These are phyloP conservation scores for Mythimna lalbum DNA, from an alignment of 2,888 invertebrate species.

Conservation along the genomic window DNA sequence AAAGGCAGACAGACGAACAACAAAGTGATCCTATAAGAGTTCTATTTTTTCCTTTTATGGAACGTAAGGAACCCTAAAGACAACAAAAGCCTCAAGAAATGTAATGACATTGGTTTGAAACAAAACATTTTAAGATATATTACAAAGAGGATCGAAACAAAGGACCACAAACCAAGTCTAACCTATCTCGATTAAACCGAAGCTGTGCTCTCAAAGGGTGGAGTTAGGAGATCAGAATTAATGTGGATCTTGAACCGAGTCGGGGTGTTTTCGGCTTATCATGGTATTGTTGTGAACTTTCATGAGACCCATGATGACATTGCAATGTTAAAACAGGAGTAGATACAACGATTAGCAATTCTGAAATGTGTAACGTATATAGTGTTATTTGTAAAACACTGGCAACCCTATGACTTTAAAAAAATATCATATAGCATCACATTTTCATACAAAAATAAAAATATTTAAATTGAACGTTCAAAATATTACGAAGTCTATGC, in stretches of 20 bases:
- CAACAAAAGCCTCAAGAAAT: slow-evolving; percentile 18
- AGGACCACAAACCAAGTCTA: slow-evolving; percentile 25
- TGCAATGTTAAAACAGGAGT: slow-evolving; percentile 1
- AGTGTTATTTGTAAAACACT: too few relatives aligned
- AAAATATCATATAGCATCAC: too few relatives aligned
- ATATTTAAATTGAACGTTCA: too few relatives aligned
- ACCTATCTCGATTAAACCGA: slow-evolving; percentile 51
- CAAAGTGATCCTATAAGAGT: too few relatives aligned
- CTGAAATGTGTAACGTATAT: neutral
- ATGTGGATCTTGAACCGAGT: slow-evolving; percentile 52
- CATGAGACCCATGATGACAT: slow-evolving; percentile 7
- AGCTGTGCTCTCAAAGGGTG: slow-evolving; percentile 43
- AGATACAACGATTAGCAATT: neutral
- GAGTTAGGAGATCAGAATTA: slow-evolving; percentile 51
- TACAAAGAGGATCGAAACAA: slow-evolving; percentile 42
- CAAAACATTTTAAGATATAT: slow-evolving; percentile 57
- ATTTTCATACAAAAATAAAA: too few relatives aligned
- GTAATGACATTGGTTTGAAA: slow-evolving; percentile 31
- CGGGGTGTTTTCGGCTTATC: slow-evolving; percentile 18
- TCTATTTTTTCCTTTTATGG: too few relatives aligned
- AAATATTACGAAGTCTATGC: too few relatives aligned
- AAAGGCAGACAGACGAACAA: too few relatives aligned
- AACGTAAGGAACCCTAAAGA: too few relatives aligned
- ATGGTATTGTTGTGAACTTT: slow-evolving; percentile 12
- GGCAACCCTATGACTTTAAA: too few relatives aligned